phyloP scores from a whole-genome alignment of 2,113 vertebrate genomes.

The Acanthisitta chloris region DNA sequence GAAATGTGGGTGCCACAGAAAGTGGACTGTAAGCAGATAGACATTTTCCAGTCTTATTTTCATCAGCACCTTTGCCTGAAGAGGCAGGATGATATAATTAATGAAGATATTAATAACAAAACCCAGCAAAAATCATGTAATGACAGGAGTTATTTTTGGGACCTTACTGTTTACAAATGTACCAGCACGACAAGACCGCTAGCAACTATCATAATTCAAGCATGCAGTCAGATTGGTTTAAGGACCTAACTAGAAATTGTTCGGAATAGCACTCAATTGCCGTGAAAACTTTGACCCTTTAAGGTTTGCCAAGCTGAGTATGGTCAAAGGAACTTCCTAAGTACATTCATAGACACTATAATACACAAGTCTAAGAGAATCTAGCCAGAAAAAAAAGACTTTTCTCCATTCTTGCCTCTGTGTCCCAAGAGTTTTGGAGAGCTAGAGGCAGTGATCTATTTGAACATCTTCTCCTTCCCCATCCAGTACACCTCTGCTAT shows the following conservation, averaged over 20 bases:
- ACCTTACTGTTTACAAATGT: neutral
- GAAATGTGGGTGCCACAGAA: neutral
- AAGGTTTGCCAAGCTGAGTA: neutral
- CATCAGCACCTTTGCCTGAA: neutral
- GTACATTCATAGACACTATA: neutral
- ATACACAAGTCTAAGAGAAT: neutral
- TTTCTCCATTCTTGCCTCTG: neutral
- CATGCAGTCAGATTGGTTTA: neutral
- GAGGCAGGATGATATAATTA: neutral
- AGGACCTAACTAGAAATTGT: neutral
- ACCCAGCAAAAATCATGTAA: neutral
- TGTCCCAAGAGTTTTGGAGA: neutral
- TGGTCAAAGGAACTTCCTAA: neutral
- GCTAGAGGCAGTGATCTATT: neutral
- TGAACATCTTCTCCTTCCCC: neutral
- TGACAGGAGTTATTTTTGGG: neutral
- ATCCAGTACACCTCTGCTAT: neutral
- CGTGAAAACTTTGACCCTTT: neutral
- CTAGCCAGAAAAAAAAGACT: neutral
- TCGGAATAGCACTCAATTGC: neutral
- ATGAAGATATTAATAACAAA: neutral
- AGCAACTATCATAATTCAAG: accelerated
- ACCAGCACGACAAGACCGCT: neutral
- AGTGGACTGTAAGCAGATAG: neutral
- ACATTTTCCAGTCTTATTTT: neutral